phyloP scores from a whole-genome alignment of 2,113 vertebrate genomes.

The Panthera tigris region DNA sequence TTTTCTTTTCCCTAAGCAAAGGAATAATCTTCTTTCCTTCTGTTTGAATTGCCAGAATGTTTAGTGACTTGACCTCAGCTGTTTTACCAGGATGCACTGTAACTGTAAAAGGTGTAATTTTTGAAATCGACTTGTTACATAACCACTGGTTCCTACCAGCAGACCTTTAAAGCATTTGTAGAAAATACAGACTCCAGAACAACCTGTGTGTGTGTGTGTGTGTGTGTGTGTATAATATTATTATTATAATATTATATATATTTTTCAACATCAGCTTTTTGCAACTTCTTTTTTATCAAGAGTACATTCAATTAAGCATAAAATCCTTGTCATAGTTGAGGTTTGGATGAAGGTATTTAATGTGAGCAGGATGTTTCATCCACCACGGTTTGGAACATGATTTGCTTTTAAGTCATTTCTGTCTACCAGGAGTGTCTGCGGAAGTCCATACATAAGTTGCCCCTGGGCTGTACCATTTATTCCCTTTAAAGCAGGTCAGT shows the following conservation, averaged over 20 bases:
- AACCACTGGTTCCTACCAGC: constrained; percentile 45
- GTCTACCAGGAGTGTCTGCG: neutral
- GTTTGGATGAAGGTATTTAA: neutral
- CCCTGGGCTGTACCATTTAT: neutral
- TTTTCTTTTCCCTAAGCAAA: neutral
- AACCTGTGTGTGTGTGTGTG: neutral
- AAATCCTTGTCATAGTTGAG: neutral
- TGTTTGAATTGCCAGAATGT: constrained; percentile 21
- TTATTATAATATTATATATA: neutral
- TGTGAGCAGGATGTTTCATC: neutral
- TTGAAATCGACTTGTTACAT: constrained; percentile 53
- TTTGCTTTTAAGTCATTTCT: neutral
- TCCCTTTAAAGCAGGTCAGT: constrained; percentile 25
- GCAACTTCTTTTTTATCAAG: constrained; percentile 39
- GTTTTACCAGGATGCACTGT: constrained; percentile 38
- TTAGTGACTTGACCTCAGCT: constrained; percentile 35
- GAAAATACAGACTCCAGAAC: neutral
- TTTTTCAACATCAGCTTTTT: neutral
- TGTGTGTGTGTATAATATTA: neutral
- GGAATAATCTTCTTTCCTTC: constrained; percentile 4
- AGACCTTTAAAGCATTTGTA: neutral
- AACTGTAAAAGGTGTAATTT: constrained; percentile 53
- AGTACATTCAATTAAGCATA: neutral
- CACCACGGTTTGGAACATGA: neutral
- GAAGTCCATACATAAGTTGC: neutral